These are phyloP conservation scores for Bathynomus jamesi DNA, from an alignment of 1,140 invertebrate genomes.

Conservation along the genomic window DNA sequence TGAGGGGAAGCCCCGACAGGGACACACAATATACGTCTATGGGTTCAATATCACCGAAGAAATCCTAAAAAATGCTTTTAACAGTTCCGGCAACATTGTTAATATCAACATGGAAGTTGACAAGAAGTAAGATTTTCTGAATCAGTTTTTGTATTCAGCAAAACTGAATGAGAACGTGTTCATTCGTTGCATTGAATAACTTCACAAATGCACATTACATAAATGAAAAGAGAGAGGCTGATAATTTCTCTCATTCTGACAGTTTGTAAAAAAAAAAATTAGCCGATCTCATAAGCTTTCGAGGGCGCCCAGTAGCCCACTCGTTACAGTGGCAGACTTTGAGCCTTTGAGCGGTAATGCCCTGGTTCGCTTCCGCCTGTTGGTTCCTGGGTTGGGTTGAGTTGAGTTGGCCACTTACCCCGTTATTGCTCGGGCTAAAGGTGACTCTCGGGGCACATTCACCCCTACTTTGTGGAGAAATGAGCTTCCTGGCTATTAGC, in stretches of 20 bases:
- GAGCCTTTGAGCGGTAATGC: no score
- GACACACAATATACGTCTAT: slow-evolving; percentile 76
- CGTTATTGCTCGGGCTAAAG: no score
- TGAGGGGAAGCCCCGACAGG: slow-evolving; percentile 55
- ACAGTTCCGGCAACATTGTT: slow-evolving; percentile 67
- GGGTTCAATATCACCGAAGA: slow-evolving; percentile 75
- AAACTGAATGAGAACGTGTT: background rate
- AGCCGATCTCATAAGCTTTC: background rate
- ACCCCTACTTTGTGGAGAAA: no score
- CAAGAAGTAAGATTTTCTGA: slow-evolving; percentile 57
- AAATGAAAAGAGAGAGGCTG: background rate
- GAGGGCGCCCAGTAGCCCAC: no score
- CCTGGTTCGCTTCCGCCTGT: no score
- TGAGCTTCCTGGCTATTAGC: no score
- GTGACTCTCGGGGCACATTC: no score
- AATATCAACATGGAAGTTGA: slow-evolving; percentile 85
- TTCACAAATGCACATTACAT: background rate
- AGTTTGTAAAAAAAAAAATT: background rate
- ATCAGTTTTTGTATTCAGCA: slow-evolving; percentile 6
- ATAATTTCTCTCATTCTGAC: background rate
- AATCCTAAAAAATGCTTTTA: slow-evolving; percentile 68
- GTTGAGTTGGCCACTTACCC: no score
- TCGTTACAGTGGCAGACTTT: no score
- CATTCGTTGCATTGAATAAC: background rate
- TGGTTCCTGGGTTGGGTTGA: no score